phyloP scores from a whole-genome alignment of 2,797 vertebrate genomes.

The Macroramphosus scolopax region DNA sequence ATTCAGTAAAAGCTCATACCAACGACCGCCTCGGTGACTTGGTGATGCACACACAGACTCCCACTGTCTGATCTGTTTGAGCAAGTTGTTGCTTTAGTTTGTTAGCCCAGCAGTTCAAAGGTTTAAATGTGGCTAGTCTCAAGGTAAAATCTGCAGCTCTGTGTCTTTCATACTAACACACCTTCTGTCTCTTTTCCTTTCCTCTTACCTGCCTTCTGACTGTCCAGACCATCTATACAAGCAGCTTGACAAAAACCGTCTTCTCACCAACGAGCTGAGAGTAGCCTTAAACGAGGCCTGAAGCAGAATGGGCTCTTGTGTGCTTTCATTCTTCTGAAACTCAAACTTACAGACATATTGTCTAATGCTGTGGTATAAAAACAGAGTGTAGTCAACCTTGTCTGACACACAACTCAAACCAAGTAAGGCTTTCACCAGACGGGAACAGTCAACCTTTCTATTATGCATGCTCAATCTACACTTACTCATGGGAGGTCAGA shows the following conservation, averaged over 20 bases:
- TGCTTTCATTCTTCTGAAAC: conserved; percentile 28
- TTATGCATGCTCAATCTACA: conserved; percentile 51
- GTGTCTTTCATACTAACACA: conserved; percentile 35
- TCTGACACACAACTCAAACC: conserved; percentile 17
- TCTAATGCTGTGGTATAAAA: conserved; percentile 28
- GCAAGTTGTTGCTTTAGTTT: no score
- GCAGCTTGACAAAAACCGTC: conserved; percentile 89
- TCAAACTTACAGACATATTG: conserved; percentile 27
- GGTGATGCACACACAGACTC: no score
- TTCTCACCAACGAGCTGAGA: conserved; percentile 88
- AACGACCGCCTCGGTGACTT: no score
- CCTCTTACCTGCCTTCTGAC: conserved; percentile 82
- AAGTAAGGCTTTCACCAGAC: conserved; percentile 22
- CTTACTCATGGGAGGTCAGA: conserved; percentile 10
- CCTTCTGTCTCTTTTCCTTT: conserved; percentile 51
- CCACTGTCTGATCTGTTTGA: no score
- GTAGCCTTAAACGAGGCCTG: conserved; percentile 90
- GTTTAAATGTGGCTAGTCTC: no score
- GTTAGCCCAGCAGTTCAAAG: no score
- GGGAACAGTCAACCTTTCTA: conserved; percentile 21
- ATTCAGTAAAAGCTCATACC: no score
- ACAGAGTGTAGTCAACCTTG: conserved; percentile 14
- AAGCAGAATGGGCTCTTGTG: conserved; percentile 59
- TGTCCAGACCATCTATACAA: conserved; percentile 88
- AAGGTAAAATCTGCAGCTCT: no score